A percentile compares a stretch with the other conserved stretches of the same genome.
Evolutionary conservation across 2,113 vertebrate genomes (phyloP).

Genomic region (Oceanites oceanicus): DNA sequence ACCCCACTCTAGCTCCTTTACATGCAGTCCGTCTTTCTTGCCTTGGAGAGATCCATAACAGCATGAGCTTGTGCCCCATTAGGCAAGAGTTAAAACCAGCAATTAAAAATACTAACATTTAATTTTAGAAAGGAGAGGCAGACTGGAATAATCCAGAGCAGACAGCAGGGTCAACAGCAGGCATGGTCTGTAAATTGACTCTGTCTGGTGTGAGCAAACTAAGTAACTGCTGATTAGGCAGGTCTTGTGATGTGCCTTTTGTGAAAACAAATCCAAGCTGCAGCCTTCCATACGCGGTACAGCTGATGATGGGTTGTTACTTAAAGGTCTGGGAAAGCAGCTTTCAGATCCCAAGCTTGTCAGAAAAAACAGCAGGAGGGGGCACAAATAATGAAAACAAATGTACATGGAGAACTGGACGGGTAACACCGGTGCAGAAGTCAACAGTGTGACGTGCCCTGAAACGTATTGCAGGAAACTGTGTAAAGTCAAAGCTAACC

Average conservation of each 20-base stretch:
- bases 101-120: slow-evolving; percentile 39
- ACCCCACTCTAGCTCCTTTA: not conserved
- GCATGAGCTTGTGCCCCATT: not conserved
- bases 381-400: slow-evolving; percentile 48
- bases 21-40: rapidly evolving
- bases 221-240: slow-evolving; percentile 57
- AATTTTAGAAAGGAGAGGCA: not conserved
- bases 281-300: not conserved
- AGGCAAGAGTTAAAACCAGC: slow-evolving; percentile 23
- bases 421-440: not conserved
- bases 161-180: slow-evolving; percentile 57
- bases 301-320: slow-evolving; percentile 23
- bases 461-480: not conserved
- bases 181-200: slow-evolving; percentile 48
- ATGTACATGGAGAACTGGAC: not conserved
- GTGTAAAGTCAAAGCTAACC: not conserved
- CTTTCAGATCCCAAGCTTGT: not conserved
- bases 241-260: slow-evolving; percentile 27
- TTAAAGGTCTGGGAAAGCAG: slow-evolving; percentile 35
- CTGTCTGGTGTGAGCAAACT: slow-evolving; percentile 49
- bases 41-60: not conserved
- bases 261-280: slow-evolving; percentile 40
- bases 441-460: not conserved
- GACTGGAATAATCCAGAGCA: slow-evolving; percentile 28
- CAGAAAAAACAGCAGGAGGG: slow-evolving; percentile 43